Evolutionary conservation across 53 echinoderm and acorn worm species (phyloP), one percentile per base, ranked within the genome.

Genomic region (Henricia sp.): DNA sequence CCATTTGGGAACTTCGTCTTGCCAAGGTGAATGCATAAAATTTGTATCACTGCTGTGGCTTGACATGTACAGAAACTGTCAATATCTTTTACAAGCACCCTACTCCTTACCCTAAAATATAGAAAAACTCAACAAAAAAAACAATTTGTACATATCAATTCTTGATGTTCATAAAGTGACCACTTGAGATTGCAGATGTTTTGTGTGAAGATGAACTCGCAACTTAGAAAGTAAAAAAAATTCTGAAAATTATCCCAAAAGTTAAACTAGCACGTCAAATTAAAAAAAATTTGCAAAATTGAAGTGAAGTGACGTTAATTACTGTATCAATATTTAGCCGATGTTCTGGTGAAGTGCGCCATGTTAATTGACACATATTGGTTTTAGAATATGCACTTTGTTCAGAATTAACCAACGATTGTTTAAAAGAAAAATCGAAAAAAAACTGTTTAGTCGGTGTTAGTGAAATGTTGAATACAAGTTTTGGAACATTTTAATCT

Each of bases 1-100:
- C 30, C 64, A 63, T 33, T 10, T 26, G 21, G 48, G 63, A 80
- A 48, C 64, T n/a, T 42, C 48, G 32, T 35, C 13, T 33, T 60
- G 80, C 80, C 86, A 74, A 86, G 76, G 86, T 86, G 86, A 86
- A 86, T 86, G 55, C 53, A 62, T 26, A 33, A 83, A 16, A 65
- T 12, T 65, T 62, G 37, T 32, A 37, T 39, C 40, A 56, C 46
- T 63, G 4, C 4, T 10, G 19, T 64, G 80, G 63, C 80, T 64
- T 21, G 46, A 46, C 46, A 30, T 21, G n/a, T n/a, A n/a, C n/a
- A n/a, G n/a, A n/a, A n/a, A n/a, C n/a, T n/a, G n/a, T n/a, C n/a
- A n/a, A n/a, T n/a, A n/a, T 64, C 48, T 80, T 63, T 62, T 50
- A 80, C 64, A 77, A 1, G 26, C 48, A 48, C 64, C 80, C 60